Evolutionary conservation across 2,888 invertebrate species (phyloP).

Genomic region (Ectobius pallidus): DNA sequence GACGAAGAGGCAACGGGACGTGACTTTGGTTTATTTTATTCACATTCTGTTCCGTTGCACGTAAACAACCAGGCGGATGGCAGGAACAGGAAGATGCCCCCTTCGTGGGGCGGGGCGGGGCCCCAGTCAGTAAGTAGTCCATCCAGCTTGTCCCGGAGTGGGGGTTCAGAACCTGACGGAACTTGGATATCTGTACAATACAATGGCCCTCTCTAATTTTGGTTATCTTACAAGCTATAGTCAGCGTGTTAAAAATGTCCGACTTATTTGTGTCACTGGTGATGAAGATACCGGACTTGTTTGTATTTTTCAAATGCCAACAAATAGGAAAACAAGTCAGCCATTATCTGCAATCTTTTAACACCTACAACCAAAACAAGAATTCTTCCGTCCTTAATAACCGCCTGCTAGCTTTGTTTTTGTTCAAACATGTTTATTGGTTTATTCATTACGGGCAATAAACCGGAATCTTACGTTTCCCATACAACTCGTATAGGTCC

Average conservation of each 20-base stretch:
- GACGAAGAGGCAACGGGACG: conserved; percentile 20
- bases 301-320: too few species aligned
- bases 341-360: too few species aligned
- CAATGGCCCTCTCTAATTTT: not conserved
- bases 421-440: too few species aligned
- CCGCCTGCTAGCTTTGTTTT: too few species aligned
- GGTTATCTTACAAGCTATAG: not conserved
- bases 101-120: not conserved
- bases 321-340: too few species aligned
- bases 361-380: too few species aligned
- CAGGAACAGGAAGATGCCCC: conserved; percentile 9
- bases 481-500: too few species aligned
- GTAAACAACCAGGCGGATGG: conserved; percentile 25
- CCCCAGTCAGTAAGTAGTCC: conserved; percentile 5
- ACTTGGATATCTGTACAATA: not conserved
- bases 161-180: conserved; percentile 4
- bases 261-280: not conserved
- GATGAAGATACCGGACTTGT: too few species aligned
- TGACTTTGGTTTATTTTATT: conserved; percentile 13
- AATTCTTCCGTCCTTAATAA: too few species aligned
- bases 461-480: too few species aligned
- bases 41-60: conserved; percentile 16
- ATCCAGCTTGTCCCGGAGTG: not conserved
- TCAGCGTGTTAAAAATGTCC: not conserved
- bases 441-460: too few species aligned